These are phyloP conservation scores for Bombus soroeensis DNA, from an alignment of 1,140 invertebrate species.

Conservation along the genomic window DNA sequence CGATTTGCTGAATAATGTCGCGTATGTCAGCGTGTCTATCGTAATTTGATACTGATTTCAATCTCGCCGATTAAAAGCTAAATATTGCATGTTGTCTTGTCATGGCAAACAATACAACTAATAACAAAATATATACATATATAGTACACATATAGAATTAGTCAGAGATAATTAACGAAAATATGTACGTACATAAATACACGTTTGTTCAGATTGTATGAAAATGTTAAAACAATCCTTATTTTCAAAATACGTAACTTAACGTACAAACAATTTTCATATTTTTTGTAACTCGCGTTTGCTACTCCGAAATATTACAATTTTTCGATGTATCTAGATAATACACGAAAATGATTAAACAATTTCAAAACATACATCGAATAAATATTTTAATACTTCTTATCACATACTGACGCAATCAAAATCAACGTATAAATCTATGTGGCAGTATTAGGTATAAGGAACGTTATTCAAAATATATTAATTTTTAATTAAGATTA, in stretches of 20 bases:
- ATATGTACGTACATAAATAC: too few relatives aligned
- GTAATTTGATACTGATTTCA: too few relatives aligned
- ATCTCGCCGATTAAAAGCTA: too few relatives aligned
- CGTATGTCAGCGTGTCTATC: too few relatives aligned
- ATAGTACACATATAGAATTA: neutral
- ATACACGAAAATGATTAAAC: neutral
- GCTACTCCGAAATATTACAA: neutral
- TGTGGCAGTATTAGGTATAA: neutral
- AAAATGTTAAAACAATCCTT: neutral
- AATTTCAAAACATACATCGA: neutral
- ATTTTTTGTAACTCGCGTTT: neutral
- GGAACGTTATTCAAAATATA: neutral
- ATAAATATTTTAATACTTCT: neutral
- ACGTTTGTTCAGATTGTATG: too few relatives aligned
- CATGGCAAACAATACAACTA: too few relatives aligned
- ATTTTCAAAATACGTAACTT: neutral
- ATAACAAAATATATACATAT: too few relatives aligned
- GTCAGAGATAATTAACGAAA: neutral
- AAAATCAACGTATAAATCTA: neutral
- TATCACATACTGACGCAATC: neutral
- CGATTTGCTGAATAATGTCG: too few relatives aligned
- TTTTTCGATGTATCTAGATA: fast-evolving
- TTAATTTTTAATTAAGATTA: neutral
- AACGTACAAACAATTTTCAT: neutral
- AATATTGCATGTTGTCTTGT: too few relatives aligned